These are phyloP conservation scores for Sebastes oblongus DNA, from an alignment of 2,797 vertebrate genomes.

Conservation along the genomic window DNA sequence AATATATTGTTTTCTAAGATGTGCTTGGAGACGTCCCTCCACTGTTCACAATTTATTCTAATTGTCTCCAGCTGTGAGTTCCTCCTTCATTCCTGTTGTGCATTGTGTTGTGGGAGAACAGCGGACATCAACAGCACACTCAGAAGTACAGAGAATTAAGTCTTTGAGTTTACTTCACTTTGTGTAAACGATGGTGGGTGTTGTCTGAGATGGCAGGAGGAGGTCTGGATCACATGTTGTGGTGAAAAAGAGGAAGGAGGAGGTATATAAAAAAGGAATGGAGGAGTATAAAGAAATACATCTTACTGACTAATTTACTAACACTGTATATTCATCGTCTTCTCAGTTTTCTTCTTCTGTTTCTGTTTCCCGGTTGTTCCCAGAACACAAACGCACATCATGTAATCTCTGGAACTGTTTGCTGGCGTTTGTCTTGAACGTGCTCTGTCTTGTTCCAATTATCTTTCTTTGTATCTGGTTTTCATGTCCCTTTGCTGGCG, in stretches of 20 bases:
- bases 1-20: not conserved
- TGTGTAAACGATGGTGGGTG: not conserved
- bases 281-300: not conserved
- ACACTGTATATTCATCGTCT: not conserved
- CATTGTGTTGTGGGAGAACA: not conserved
- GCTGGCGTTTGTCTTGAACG: not conserved
- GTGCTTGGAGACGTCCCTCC: not conserved
- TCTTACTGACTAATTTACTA: not conserved
- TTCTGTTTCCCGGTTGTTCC: not conserved
- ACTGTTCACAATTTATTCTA: not conserved
- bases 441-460: conserved; percentile 27
- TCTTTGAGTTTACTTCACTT: not conserved
- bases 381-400: not conserved
- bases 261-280: too few species aligned
- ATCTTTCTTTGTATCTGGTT: conserved; percentile 5
- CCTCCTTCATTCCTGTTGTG: not conserved
- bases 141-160: not conserved
- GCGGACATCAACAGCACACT: not conserved
- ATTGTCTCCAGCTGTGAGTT: conserved; percentile 1
- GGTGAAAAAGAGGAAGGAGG: not conserved
- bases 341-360: not conserved
- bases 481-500: not conserved
- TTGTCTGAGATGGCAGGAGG: not conserved
- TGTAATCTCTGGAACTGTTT: not conserved
- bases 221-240: not conserved